Base-by-base conservation (phyloP, 2,113 vertebrate species). In the Zosterops borbonicus region DNA sequence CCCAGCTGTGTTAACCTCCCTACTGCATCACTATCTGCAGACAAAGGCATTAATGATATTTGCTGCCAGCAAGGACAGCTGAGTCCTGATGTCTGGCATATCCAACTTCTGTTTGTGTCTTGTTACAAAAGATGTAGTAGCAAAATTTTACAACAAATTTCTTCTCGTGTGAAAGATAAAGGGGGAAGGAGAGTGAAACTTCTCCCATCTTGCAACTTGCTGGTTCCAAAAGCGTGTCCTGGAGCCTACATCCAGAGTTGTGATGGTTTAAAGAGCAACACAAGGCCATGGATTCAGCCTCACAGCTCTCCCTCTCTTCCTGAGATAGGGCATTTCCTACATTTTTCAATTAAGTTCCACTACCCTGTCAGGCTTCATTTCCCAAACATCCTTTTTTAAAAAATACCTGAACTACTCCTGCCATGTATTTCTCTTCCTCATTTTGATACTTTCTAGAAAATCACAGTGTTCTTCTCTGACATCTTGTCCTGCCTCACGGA, bases 401-500 rank as follows among this genome's bases (percentile, higher is more conserved):
- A 94, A 92, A 59, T 42, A 47, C 11, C 73, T 50, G 12, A 68
- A 19, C 31, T 78, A 16, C 46, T 79, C 46, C 60, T 91, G 23
- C 71, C 11, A 5, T 25, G 20, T 21, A 58, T 94, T 91, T 76
- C 5, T 87, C 39, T 83, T 83, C 39, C 71, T 56, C 35, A 12
- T 53, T 93, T 91, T 83, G 73, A 64, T 94, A 63, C 94, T 93
- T 90, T 79, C 87, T 75, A 77, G 68, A 93, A 88, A 74, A 81
- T 76, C 58, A 60, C 44, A 31, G 28, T 83, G 27, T 69, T 95
- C 92, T 86, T 75, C 24, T 31, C 28, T 81, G 80, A 91, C 37
- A 52, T 91, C 70, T 84, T 95, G 49, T 94, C 29, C 71, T 56
- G 14, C 67, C 49, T 74, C 23, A 24, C 33, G 59, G 71, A 87